phyloP scores from a whole-genome alignment of 2,113 vertebrate genomes.

The Vimba vimba region DNA sequence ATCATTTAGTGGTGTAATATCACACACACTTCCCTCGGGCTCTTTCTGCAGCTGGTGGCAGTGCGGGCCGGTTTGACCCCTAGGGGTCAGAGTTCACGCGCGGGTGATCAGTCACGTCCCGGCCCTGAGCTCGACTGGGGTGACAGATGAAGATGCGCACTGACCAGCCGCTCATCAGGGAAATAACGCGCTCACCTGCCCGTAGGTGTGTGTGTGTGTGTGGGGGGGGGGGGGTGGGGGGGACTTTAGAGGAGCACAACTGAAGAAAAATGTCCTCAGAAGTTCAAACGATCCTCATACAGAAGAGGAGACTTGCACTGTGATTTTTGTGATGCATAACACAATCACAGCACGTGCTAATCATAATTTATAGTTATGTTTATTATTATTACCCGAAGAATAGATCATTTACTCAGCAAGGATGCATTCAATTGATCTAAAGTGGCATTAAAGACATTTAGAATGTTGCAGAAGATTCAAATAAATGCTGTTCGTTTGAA shows the following conservation, averaged over 20 bases:
- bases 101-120: slow-evolving; percentile 81
- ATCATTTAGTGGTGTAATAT: slow-evolving; percentile 85
- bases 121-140: slow-evolving; percentile 65
- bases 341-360: neutral
- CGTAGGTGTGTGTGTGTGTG: slow-evolving; percentile 27
- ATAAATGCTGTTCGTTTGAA: neutral
- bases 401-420: neutral
- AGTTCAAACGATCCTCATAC: neutral
- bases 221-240: neutral
- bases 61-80: slow-evolving; percentile 57
- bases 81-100: slow-evolving; percentile 46
- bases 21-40: slow-evolving; percentile 72
- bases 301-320: neutral
- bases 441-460: neutral
- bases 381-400: neutral
- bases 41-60: slow-evolving; percentile 79
- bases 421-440: neutral
- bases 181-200: slow-evolving; percentile 55
- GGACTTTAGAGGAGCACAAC: neutral
- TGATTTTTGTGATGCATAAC: neutral
- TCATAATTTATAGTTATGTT: too few relatives aligned
- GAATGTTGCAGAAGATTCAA: neutral
- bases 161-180: slow-evolving; percentile 52
- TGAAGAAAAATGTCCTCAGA: slow-evolving; percentile 26
- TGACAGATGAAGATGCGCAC: slow-evolving; percentile 72